Percentiles rank a stretch among this genome's conserved stretches.
Conservation (phyloP, 30 jellyfish, hydroid and myxozoan species). For the Aurelia sp. region DNA sequence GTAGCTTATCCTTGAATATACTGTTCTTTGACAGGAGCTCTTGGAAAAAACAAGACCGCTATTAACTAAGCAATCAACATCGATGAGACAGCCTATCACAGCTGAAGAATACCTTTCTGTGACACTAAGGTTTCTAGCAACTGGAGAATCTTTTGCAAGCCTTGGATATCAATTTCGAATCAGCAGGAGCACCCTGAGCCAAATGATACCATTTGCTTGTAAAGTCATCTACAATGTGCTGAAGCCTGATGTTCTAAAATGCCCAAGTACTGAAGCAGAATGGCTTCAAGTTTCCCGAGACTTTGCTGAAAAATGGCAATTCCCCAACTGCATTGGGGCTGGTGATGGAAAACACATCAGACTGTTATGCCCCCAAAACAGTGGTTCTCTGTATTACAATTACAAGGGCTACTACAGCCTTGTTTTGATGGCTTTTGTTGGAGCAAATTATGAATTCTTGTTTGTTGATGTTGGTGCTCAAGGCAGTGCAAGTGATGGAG, state of each 20-base stretch:
- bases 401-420: slow-evolving; percentile 33
- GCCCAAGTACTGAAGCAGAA: slow-evolving; percentile 32
- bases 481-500: slow-evolving; percentile 62
- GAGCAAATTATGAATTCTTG: slow-evolving; percentile 45
- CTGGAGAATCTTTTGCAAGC: slow-evolving; percentile 22
- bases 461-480: slow-evolving; percentile 52
- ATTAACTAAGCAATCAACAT: background rate
- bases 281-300: slow-evolving; percentile 32
- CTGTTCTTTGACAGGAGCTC: background rate
- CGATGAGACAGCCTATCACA: slow-evolving; percentile 28
- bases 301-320: slow-evolving; percentile 55
- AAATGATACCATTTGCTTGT: slow-evolving; percentile 7
- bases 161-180: slow-evolving; percentile 24
- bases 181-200: background rate
- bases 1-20: background rate
- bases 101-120: slow-evolving; percentile 21
- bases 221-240: slow-evolving; percentile 17
- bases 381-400: slow-evolving; percentile 38
- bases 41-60: background rate
- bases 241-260: slow-evolving; percentile 2
- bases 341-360: slow-evolving; percentile 37
- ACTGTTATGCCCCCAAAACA: slow-evolving; percentile 2
- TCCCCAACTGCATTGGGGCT: slow-evolving; percentile 56
- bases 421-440: slow-evolving; percentile 53
- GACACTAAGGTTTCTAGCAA: slow-evolving; percentile 40